These are phyloP conservation scores for Lethenteron camtschaticum DNA, from an alignment of 2,113 vertebrate genomes.

Conservation along the genomic window DNA sequence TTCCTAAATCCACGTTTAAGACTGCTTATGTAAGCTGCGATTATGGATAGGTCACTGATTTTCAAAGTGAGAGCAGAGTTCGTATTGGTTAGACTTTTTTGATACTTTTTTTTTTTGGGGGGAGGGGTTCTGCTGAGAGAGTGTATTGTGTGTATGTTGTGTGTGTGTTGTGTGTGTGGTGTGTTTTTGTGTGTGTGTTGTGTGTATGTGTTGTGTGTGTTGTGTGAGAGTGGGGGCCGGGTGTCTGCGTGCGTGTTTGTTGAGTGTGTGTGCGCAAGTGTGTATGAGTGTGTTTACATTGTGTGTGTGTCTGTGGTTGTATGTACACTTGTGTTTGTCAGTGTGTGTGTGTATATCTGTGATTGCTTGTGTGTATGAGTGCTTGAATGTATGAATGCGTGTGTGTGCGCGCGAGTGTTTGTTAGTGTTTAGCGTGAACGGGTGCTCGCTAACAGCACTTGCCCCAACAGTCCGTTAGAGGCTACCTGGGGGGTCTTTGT, in stretches of 20 bases:
- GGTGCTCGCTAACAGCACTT: too few species aligned
- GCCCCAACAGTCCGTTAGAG: too few species aligned
- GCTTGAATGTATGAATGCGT: background rate
- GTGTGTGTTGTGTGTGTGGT: background rate
- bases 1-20: too few species aligned
- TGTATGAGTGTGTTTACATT: background rate
- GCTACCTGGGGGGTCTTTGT: too few species aligned
- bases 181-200: slow-evolving; percentile 3
- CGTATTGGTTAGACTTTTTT: too few species aligned
- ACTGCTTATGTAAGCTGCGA: too few species aligned
- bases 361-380: background rate
- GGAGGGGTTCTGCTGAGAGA: too few species aligned
- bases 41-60: too few species aligned
- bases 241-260: background rate
- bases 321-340: background rate
- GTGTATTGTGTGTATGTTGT: background rate
- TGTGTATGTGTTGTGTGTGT: background rate
- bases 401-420: too few species aligned
- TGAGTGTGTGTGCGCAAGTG: background rate
- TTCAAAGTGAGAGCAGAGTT: too few species aligned
- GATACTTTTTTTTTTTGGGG: too few species aligned
- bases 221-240: background rate
- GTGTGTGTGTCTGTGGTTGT: background rate
- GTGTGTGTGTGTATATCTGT: background rate
- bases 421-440: too few species aligned